Evolutionary conservation across 2,797 vertebrate species (phyloP), one percentile per base, ranked within the genome.

Genomic region (Poliocrania exsul): DNA sequence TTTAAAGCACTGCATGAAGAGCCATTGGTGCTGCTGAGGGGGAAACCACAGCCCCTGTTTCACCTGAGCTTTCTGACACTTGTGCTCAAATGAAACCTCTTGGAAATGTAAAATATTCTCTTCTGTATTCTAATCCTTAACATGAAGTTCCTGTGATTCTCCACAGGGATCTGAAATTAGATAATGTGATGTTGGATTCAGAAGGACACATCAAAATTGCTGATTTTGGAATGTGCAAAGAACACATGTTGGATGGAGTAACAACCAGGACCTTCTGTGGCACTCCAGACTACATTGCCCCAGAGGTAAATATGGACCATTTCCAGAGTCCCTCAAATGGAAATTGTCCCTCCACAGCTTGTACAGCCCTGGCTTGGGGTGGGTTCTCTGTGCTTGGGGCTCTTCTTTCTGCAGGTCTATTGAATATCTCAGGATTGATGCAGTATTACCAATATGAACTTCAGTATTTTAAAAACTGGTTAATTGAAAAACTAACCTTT

Each of bases 161-260:
- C 88, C 83, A 21, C 87, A 99, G 99, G 97, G 99, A 99, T 96
- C 97, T 99, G 96, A 99, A 99, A 97, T 97, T 99, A 90, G 99
- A 99, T 80, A 99, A 99, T 4, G 99, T 99, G 96, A 99, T 99
- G 99, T 92, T 99, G 97, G 99, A 99, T 88, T 98, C 97, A 2
- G 99, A 99, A 96, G 99, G 99, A 57, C 99, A 99, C 95, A 99
- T 99, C 85, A 99, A 99, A 97, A 99, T 99, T 15, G 99, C 99
- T 23, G 99, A 99, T 97, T 99, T 99, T 31, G 99, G 99, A 79
- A 99, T 99, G 99, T 99, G 99, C 96, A 99, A 99, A 97, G 99
- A 99, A 44, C 99, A 99, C 94, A 99, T 99, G 97, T 29, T 79
- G 14, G 98, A 99, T 1, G 99, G 98, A 37, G 99, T 99, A 88